Evolutionary conservation across 2,888 invertebrate species (phyloP), one percentile per base, ranked within the genome.

Genomic region (Tachina lurida): DNA sequence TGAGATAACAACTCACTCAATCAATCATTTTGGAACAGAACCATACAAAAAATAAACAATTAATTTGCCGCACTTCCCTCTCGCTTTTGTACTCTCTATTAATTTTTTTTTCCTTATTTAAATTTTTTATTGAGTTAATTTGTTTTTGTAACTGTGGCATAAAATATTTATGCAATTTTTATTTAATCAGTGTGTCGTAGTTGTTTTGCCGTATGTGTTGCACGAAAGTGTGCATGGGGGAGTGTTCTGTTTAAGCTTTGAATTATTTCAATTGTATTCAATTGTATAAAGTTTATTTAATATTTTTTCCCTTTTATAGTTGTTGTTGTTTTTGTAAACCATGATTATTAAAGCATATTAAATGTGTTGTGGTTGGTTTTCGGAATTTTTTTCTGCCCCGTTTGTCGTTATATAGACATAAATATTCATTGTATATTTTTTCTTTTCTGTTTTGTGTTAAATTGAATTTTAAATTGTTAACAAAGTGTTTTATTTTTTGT

Each of bases 401-500:
- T 56, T 71, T 56, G 13, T 70, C 13, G 19, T 12, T 19, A 31
- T 15, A 8, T 31, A 5, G 31, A 39, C 60, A 68, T 74, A 49
- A 39, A 62, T 65, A 56, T 63, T 79, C 68, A 65, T 58, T 49
- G 49, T 52, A 15, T 56, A 54, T 70, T 67, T 60, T 74, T 58
- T 31, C 58, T 17, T 78, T 52, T 70, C 63, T 47, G 49, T 49
- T 74, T 78, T 80, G 75, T 76, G 75, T 84, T 78, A 82, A 85
- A 85, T 85, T 85, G 85, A 85, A 85, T 85, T 82, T 85, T 82
- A 82, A 82, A 82, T 81, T 85, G 85, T 85, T 82, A 81, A 78
- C 85, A 82, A 82, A 82, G 78, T 70, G 78, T 77, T 78, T 78
- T 31, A 82, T 70, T 82, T 77, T 78, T 78, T 31, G 1, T 31